Base-by-base conservation (phyloP, 2,113 vertebrate species). In the Podarcis cretensis region DNA sequence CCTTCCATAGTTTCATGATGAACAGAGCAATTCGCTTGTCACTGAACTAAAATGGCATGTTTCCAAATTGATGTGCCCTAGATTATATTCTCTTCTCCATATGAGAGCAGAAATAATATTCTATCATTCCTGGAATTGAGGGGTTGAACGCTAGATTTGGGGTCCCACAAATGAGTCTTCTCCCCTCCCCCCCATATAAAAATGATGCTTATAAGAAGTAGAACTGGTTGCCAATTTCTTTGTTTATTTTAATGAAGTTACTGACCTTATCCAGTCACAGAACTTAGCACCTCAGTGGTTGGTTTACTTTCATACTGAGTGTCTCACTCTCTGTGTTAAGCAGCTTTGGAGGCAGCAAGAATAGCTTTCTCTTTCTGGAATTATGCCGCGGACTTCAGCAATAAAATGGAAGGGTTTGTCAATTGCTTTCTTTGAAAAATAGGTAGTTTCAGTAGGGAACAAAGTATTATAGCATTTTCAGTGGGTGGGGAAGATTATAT, bases 221-320 rank as follows among this genome's bases (percentile, higher is more conserved):
- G 91, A 91, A 93, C 92, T 89, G 57, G 74, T 90, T 92, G 84
- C 89, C 92, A 76, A 84, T 88, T 54, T 84, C 86, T 89, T 88
- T 93, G 91, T 94, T 95, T 96, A 94, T 93, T 93, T 92, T 91
- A 94, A 87, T 86, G 54, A 91, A 82, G 84, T 86, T 94, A 91
- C 93, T 93, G 91, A 94, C 84, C 90, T 93, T 91, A 81, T 27
- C 0, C 1, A 92, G 92, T 81, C 63, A 92, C 91, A 90, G 90
- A 92, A 32, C 0, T 1, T 83, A 84, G 91, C 81, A 37, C 80
- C 76, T 23, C 21, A 0, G 90, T 80, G 30, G 16, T 84, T 25
- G 1, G 81, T 89, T 74, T 54, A 54, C 81, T 88, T 74, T 35
- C 32, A 75, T 81, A 78, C 91, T 3, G 85, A 63, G 69, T 23